Conservation (phyloP, 2,797 vertebrate species). For the Melanotaenia boesemani region DNA sequence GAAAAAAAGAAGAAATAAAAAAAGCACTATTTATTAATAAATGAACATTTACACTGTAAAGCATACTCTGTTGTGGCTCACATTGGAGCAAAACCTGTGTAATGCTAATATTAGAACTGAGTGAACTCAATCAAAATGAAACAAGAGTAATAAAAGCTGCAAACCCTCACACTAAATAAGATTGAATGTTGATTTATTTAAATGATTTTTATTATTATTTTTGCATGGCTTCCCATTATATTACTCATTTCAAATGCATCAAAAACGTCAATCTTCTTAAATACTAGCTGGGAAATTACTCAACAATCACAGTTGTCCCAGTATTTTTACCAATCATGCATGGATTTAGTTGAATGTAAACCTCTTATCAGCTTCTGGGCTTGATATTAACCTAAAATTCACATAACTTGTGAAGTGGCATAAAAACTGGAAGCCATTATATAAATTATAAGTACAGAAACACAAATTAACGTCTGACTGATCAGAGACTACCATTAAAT, state of each 20-base stretch:
- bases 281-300: background rate
- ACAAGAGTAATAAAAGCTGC: background rate
- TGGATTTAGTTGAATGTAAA: background rate
- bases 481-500: background rate
- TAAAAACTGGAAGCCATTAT: accelerated
- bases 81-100: accelerated
- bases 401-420: background rate
- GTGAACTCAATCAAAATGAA: background rate
- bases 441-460: background rate
- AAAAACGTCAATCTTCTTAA: background rate
- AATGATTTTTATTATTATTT: background rate
- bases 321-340: background rate
- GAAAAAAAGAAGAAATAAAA: constrained; percentile 9
- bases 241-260: background rate
- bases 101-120: background rate
- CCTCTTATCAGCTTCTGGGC: background rate
- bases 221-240: background rate
- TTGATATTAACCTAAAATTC: background rate
- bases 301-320: background rate
- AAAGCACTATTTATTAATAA: constrained; percentile 30
- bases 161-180: constrained; percentile 2
- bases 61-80: background rate
- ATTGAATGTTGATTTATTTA: background rate
- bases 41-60: background rate
- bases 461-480: background rate